These are phyloP conservation scores for Erethizon dorsatum DNA, from an alignment of 2,797 vertebrate species.

Conservation along the genomic window DNA sequence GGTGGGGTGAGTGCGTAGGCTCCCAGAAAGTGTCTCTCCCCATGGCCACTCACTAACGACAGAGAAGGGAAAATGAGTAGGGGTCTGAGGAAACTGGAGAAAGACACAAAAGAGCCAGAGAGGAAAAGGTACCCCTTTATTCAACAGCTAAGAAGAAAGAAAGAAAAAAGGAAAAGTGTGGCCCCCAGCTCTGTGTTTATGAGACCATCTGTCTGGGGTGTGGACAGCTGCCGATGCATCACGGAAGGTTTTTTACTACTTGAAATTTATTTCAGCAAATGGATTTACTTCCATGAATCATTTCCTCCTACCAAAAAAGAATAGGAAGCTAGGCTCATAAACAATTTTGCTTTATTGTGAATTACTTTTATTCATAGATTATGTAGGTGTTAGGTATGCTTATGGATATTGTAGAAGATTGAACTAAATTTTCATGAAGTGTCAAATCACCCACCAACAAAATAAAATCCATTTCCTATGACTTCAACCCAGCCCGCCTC, in stretches of 20 bases:
- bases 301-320: not conserved
- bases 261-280: conserved; percentile 51
- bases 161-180: not conserved
- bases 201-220: conserved; percentile 5
- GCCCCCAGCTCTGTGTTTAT: not conserved
- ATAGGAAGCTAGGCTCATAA: not conserved
- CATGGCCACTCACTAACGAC: rapidly evolving
- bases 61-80: not conserved
- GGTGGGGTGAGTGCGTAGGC: rapidly evolving
- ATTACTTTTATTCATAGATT: not conserved
- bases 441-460: not conserved
- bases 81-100: too few species aligned
- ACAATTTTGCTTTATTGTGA: not conserved
- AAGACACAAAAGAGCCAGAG: not conserved
- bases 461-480: not conserved
- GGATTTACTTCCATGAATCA: not conserved
- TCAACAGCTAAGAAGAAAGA: not conserved
- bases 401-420: not conserved
- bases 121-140: not conserved
- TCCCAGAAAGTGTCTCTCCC: not conserved
- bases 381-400: too few species aligned
- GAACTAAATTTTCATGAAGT: not conserved
- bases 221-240: conserved; percentile 1
- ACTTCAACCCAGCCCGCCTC: rapidly evolving
- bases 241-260: not conserved